These are phyloP conservation scores for Hydrocynus forskahlii DNA, from an alignment of 2,797 vertebrate species.

Conservation along the genomic window DNA sequence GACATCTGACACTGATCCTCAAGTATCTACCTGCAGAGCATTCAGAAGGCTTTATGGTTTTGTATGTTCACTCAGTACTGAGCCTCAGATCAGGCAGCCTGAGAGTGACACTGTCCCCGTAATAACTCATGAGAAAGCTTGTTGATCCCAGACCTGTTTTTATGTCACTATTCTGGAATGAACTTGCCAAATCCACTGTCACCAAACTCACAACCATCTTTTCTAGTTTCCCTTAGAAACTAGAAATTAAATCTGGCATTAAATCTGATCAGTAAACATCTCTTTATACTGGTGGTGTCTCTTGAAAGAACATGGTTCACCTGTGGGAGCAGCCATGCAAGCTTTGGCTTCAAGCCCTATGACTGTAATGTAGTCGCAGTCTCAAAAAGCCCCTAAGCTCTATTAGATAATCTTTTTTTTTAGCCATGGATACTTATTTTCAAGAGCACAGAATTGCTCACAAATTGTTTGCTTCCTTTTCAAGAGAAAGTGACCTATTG, in stretches of 20 bases:
- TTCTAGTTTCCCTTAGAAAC: not conserved
- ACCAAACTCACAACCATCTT: slow-evolving; percentile 30
- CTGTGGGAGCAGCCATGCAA: slow-evolving; percentile 41
- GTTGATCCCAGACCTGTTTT: slow-evolving; percentile 32
- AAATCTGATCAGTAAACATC: slow-evolving; percentile 50
- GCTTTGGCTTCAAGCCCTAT: slow-evolving; percentile 26
- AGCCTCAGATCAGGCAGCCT: slow-evolving; percentile 24
- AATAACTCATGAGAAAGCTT: slow-evolving; percentile 44
- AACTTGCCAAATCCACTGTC: slow-evolving; percentile 44
- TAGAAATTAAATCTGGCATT: no score
- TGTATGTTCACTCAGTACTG: slow-evolving; percentile 16
- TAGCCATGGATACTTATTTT: slow-evolving; percentile 18
- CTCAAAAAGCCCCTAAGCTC: slow-evolving; percentile 15
- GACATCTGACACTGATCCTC: slow-evolving; percentile 30
- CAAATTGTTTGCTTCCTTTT: slow-evolving; percentile 17
- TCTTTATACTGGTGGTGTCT: slow-evolving; percentile 11
- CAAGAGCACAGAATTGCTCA: slow-evolving; percentile 17
- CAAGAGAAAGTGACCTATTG: slow-evolving; percentile 11
- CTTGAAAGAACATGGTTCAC: slow-evolving; percentile 50
- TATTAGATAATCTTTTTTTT: slow-evolving; percentile 8
- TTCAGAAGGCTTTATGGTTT: slow-evolving; percentile 18
- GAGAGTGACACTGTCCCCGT: slow-evolving; percentile 43
- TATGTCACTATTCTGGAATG: slow-evolving; percentile 27
- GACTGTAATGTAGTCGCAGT: slow-evolving; percentile 19
- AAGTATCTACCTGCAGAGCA: slow-evolving; percentile 16